Evolutionary conservation across 2,888 invertebrate species (phyloP), one percentile per base, ranked within the genome.

Genomic region (Microctonus hyperodae): DNA sequence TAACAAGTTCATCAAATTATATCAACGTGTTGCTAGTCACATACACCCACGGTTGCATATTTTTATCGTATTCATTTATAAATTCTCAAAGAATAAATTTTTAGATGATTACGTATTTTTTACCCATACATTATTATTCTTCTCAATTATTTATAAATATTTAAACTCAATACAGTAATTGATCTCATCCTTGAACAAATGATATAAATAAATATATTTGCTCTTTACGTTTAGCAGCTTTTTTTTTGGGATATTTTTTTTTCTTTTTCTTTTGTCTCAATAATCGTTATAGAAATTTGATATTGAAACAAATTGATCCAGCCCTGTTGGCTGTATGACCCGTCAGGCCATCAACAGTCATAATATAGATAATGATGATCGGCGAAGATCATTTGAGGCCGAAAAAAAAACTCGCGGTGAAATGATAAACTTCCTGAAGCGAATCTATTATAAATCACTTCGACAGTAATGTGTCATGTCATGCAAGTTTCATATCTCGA

Each of bases 281-380:
- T 10, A 16, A 57, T 13, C 25, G 23, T 7, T 9, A 57, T 23
- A n/a, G 23, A 13, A 23, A 35, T 22, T n/a, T n/a, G n/a, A n/a
- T n/a, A n/a, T n/a, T n/a, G 6, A 55, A 55, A 33, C 16, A 16
- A 55, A 31, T 28, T 31, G 60, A 62, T 67, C 51, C 40, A 67
- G 62, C 64, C 48, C 61, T 64, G 67, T 22, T 57, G 69, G 33
- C 40, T 16, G 16, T 48, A 25, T 70, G 65, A 70, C 70, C 70
- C 64, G 60, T n/a, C 53, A 60, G 65, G 55, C 64, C 65, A 66
- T 57, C 60, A 35, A 56, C 60, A 64, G 60, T 61, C 69, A 67
- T 64, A 68, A 56, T 68, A 61, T 53, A 22, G 63, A 68, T 68
- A 59, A 60, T 60, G 63, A 65, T 58, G 51, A 69, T 67, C 40